phyloP scores from a whole-genome alignment of 2,113 vertebrate species.

The Callocephalon fimbriatum region DNA sequence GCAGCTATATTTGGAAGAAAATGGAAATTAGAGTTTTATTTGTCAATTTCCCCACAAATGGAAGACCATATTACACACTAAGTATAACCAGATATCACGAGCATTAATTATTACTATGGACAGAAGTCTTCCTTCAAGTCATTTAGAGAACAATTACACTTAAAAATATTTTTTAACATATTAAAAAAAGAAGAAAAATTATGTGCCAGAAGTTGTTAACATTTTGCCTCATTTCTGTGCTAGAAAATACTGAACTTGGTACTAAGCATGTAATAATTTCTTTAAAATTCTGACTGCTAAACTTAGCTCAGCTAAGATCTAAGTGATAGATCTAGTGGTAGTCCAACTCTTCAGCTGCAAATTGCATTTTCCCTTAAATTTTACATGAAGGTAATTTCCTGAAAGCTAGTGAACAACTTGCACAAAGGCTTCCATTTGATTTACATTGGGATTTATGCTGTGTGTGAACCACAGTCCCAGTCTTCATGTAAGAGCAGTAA shows the following conservation, averaged over 20 bases:
- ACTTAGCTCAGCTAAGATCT: neutral
- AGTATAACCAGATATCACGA: neutral
- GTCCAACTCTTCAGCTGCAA: neutral
- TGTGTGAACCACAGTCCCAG: neutral
- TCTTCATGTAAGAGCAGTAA: neutral
- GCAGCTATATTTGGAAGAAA: neutral
- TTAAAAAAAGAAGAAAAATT: neutral
- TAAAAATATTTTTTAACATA: neutral
- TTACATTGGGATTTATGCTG: neutral
- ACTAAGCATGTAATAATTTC: neutral
- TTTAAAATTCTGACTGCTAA: neutral
- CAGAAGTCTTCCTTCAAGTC: neutral
- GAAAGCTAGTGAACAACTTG: neutral
- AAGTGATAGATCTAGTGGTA: neutral
- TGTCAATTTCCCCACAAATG: neutral
- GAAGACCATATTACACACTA: neutral
- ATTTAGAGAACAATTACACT: neutral
- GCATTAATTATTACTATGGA: neutral
- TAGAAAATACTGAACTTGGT: neutral
- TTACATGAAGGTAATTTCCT: neutral
- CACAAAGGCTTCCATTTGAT: neutral
- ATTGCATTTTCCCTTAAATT: neutral
- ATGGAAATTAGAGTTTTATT: neutral
- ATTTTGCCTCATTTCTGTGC: neutral
- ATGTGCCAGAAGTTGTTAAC: neutral